Evolutionary conservation across 2,888 invertebrate species (phyloP), one percentile per base, ranked within the genome.

Genomic region (Sepiola atlantica): DNA sequence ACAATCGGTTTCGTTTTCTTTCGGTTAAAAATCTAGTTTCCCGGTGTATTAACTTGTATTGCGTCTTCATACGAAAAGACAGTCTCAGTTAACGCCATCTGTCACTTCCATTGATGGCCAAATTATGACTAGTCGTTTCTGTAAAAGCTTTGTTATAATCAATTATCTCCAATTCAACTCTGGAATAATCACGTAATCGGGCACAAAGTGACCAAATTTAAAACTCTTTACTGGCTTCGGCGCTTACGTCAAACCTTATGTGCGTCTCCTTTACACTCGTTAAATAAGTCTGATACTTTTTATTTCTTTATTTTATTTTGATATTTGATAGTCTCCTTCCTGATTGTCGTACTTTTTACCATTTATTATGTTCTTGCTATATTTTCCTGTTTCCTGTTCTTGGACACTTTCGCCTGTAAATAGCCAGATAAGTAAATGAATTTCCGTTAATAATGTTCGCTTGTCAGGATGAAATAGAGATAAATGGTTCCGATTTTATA

Each of bases 391-490:
- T 77, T 77, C 77, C 32, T 21, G 14, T 28, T 45, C 32, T 77
- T 77, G 77, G 77, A 77, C 77, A 77, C n/a, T 61, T 61, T 61
- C 10, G 61, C 24, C 21, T 21, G 61, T 32, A 77, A 77, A 77
- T 77, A 77, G 16, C 32, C 14, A 77, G 77, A 77, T 77, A 77
- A 77, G 77, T 77, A 77, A 77, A 77, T 77, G 77, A 77, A 77
- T 77, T 77, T 77, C 77, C 77, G 77, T 77, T 77, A 77, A 77
- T 77, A 77, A 77, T 77, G n/a, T 77, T n/a, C 77, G 18, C n/a
- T 77, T 77, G 77, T 32, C 77, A 77, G n/a, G 77, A 77, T 77
- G 32, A 77, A 77, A 77, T 77, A 77, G n/a, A 77, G 77, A 77
- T 77, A 77, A 77, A 77, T 77, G 32, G n/a, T 77, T 77, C 77